Evolutionary conservation across 2,888 invertebrate species (phyloP), one percentile per base, ranked within the genome.

Genomic region (Alcis repandata): DNA sequence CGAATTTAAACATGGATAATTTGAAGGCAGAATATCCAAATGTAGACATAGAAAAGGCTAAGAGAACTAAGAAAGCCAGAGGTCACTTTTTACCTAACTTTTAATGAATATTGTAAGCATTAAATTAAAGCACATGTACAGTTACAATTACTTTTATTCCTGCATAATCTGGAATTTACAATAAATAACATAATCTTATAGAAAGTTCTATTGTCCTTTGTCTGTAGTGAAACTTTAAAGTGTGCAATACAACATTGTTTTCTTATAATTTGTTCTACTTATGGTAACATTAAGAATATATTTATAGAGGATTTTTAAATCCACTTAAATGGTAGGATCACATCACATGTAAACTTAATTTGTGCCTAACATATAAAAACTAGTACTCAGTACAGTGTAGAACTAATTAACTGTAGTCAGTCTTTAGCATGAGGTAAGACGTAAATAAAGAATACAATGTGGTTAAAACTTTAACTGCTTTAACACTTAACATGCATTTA

Each of bases 11-110:
- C 80, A 83, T 95, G 83, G 95, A 96, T 63, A 91, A 95, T 59
- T 79, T 98, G 20, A 95, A 95, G 81, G 91, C 95, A 66, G 94
- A 96, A 78, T 98, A 95, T 87, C 98, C 98, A 4, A 87, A 95
- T 80, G 96, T 97, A 6, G 94, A 98, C 84, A 89, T 98, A 54
- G 95, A 97, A 66, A 95, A 94, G 83, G 94, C 96, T 1, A 94
- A 94, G 74, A 83, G 82, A 6, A 85, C 86, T 51, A 94, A 94
- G 71, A 95, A 94, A 85, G 87, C 94, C 11, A 92, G 95, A 73
- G 96, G 96, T 13, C 96, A 96, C 85, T 95, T 74, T 84, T 79
- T 58, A 11, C 43, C 43, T 19, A 70, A 62, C 40, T 61, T 63
- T 32, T 68, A n/a, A 22, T 61, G 20, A 20, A 70, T 58, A 36